Evolutionary conservation across 2,113 vertebrate genomes (phyloP).

Genomic region (Oenanthe melanoleuca): DNA sequence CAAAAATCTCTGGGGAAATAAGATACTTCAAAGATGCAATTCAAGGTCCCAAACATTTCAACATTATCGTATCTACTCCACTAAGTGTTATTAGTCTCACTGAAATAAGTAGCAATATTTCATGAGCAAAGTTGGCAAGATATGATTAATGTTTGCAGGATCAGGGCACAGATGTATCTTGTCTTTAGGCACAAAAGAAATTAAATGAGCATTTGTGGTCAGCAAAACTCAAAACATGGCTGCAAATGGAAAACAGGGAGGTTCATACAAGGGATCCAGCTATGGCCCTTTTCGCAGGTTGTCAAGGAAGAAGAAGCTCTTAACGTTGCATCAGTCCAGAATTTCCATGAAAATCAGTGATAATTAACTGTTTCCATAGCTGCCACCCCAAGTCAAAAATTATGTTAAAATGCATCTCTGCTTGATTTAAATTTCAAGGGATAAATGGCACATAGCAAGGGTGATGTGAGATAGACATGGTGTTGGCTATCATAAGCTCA

Average conservation of each 20-base stretch:
- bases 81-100: neutral
- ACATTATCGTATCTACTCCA: fast-evolving
- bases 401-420: neutral
- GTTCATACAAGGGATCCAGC: neutral
- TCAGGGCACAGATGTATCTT: neutral
- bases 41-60: neutral
- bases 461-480: neutral
- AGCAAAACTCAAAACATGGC: neutral
- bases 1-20: neutral
- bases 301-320: neutral
- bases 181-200: neutral
- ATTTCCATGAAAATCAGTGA: neutral
- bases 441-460: neutral
- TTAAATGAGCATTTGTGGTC: neutral
- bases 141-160: neutral
- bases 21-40: neutral
- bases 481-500: neutral
- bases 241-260: neutral
- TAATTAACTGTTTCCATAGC: neutral
- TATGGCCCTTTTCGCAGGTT: neutral
- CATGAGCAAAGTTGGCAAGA: neutral
- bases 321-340: neutral
- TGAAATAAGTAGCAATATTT: neutral
- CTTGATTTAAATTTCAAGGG: neutral
- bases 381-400: neutral